A percentile compares a stretch with the other conserved stretches of the same genome.
phyloP scores from a whole-genome alignment of 1,140 invertebrate genomes.

The Popillia japonica region DNA sequence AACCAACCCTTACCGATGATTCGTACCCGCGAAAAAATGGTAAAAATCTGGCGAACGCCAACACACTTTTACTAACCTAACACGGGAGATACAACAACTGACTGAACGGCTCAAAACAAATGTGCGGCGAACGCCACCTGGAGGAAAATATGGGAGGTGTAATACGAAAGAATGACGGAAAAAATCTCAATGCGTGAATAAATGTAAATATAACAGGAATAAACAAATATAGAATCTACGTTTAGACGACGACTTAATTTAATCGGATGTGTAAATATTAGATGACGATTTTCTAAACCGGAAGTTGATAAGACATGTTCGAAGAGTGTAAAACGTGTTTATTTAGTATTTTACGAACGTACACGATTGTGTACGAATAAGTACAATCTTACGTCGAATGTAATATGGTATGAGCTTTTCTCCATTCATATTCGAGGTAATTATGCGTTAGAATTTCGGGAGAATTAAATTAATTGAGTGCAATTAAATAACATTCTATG shows the following conservation, averaged over 20 bases:
- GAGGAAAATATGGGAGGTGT: slow-evolving; percentile 10
- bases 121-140: not conserved
- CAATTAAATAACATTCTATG: no score
- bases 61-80: slow-evolving; percentile 4
- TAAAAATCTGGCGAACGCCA: no score
- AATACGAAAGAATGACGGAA: not conserved
- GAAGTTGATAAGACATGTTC: slow-evolving; percentile 2
- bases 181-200: not conserved
- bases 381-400: not conserved
- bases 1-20: not conserved
- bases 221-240: not conserved
- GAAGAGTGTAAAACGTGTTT: not conserved
- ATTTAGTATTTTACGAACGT: not conserved
- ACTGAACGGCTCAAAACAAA: slow-evolving; percentile 1
- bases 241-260: not conserved
- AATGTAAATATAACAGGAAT: not conserved
- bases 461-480: not conserved
- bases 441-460: not conserved
- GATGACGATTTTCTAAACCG: no score
- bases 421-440: not conserved
- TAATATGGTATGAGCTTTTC: not conserved
- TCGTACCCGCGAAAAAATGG: not conserved
- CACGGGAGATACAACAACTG: not conserved
- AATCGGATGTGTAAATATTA: not conserved
- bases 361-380: not conserved